Percentiles rank a stretch among this genome's conserved stretches.
phyloP scores from a whole-genome alignment of 2,888 invertebrate species.

The Drosophila borealis region DNA sequence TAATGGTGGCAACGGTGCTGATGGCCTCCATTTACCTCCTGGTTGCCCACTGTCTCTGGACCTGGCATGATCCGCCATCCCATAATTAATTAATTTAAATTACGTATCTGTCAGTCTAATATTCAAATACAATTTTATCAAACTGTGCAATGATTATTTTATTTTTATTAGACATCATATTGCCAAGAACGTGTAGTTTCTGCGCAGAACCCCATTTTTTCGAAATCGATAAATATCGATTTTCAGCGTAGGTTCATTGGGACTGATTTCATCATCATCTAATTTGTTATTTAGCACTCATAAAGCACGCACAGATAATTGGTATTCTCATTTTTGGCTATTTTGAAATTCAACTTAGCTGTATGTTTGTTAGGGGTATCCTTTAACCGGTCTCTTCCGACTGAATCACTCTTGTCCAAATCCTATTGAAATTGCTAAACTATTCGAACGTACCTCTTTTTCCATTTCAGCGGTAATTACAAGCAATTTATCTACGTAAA shows the following conservation, averaged over 20 bases:
- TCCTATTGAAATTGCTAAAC: background rate
- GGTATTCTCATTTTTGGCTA: too few species aligned
- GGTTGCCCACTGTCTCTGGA: slow-evolving; percentile 88
- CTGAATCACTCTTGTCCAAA: background rate
- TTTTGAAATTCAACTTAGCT: too few species aligned
- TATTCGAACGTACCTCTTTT: background rate
- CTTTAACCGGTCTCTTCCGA: background rate
- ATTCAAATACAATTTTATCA: too few species aligned
- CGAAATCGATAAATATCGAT: too few species aligned
- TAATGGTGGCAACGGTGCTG: slow-evolving; percentile 89
- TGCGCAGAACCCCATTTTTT: too few species aligned
- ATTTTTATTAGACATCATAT: too few species aligned
- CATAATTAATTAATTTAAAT: background rate
- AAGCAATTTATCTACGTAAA: slow-evolving; percentile 21
- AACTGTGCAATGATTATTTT: too few species aligned
- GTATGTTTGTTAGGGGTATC: background rate
- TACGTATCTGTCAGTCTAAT: background rate
- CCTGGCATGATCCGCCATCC: slow-evolving; percentile 86
- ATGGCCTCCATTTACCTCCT: slow-evolving; percentile 89
- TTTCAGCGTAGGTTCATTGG: too few species aligned
- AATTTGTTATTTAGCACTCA: too few species aligned
- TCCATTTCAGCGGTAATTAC: slow-evolving; percentile 15
- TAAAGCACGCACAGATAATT: too few species aligned
- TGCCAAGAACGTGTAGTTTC: too few species aligned
- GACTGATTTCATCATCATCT: too few species aligned